Conservation (phyloP, 2,797 vertebrate species). For the Myotis pilosus region DNA sequence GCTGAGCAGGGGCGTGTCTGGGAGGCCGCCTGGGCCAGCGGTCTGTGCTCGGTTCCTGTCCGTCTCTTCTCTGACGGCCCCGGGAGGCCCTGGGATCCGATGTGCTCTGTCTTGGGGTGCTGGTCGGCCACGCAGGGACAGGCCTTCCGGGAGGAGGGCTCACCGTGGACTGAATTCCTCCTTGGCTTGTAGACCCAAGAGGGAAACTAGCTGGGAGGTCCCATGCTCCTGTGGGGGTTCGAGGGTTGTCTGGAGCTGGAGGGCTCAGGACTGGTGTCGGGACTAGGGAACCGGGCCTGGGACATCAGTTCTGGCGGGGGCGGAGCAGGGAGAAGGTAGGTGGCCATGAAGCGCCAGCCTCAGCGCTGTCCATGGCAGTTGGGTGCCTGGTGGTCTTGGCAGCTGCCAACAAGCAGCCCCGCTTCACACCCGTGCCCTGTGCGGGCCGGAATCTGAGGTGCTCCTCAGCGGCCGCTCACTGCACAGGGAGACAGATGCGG, state of each 20-base stretch:
- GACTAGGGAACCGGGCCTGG: background rate
- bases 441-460: background rate
- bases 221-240: background rate
- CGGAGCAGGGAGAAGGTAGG: background rate
- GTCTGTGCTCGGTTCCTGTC: background rate
- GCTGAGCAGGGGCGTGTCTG: background rate
- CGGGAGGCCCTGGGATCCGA: background rate
- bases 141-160: background rate
- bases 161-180: background rate
- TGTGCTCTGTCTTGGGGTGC: background rate
- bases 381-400: background rate
- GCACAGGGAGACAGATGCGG: background rate
- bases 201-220: background rate
- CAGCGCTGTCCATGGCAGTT: background rate
- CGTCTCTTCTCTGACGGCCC: background rate
- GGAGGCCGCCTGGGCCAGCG: background rate
- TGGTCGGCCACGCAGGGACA: background rate
- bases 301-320: background rate
- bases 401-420: background rate
- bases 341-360: background rate
- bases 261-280: background rate
- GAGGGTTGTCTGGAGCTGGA: background rate
- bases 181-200: background rate
- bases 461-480: background rate
- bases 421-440: fast-evolving